Base-by-base conservation (phyloP, 2,888 invertebrate species). In the Eilema depressum region DNA sequence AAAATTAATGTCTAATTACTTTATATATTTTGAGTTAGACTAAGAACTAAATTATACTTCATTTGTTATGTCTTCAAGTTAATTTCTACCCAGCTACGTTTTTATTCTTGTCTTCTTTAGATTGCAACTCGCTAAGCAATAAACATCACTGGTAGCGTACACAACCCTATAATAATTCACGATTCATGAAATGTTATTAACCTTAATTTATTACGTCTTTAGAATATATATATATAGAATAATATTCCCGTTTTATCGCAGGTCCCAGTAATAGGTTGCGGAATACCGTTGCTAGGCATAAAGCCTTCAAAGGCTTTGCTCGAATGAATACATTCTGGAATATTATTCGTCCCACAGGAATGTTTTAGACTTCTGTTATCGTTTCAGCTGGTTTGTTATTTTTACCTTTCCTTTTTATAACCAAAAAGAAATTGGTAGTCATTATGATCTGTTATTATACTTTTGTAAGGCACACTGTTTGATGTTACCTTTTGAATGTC, bases 221-320 rank as follows among this genome's bases (percentile, higher is more conserved):
- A 47, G 26, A 63, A 41, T 47, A 25, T 26, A 63, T 26, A 30
- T 67, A 33, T 63, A 63, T 56, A 62, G 60, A 66, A 64, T 75
- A 71, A 75, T 79, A 75, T 75, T 74, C 69, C 65, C 63, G 68
- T 78, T 69, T 73, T 71, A 47, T 57, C 33, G 73, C 80, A 80
- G 72, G 78, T 63, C 60, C 66, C 41, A 7, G 69, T 76, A 76
- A 75, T 77, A 68, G 66, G 63, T 73, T 59, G 68, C 71, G 73
- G 64, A 75, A 75, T 74, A 70, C 75, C 69, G 81, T 84, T 78
- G 78, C 77, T 79, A 78, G 79, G 81, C 69, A 72, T 37, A 60
- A 56, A 63, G 61, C 70, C 75, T 76, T 85, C 77, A 83, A 83
- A 86, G 80, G 76, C 76, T 68, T 84, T 77, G 68, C 66, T 72